Evolutionary conservation across 2,113 vertebrate genomes (phyloP), one percentile per base, ranked within the genome.

Genomic region (Nothobranchius furzeri): DNA sequence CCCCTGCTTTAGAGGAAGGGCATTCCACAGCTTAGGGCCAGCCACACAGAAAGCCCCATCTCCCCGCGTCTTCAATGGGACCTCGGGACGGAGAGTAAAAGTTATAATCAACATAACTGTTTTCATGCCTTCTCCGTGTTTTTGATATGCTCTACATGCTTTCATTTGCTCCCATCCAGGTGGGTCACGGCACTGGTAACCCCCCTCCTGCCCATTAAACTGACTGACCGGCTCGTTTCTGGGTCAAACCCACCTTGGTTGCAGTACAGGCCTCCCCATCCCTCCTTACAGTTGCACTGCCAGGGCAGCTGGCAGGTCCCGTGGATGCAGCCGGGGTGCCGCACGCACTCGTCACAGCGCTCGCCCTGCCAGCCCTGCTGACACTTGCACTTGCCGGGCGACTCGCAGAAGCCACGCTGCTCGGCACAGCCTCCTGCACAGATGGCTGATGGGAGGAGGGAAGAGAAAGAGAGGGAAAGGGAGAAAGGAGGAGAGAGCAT

Each of bases 201-300:
- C 0, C 37, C 37, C 37, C 37, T 40, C 4, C 37, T 40, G n/a
- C 20, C 20, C 2, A 11, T 51, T 46, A 60, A n/a, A 49, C 40
- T 20, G 15, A 46, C 48, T 7, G 1, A 0, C 3, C 12, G 9
- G 13, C 20, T 6, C 3, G 43, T 12, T 40, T 0, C 36, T 14
- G 13, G 35, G 17, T 5, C 7, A 6, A 0, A 73, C 85, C 46
- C 66, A 90, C 89, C 89, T 86, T 94, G 87, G 88, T 94, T 77
- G 48, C 94, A 95, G 87, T 91, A 93, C 64, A 95, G 93, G 5
- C 94, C 94, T 0, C 94, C 94, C 94, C 94, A 95, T 25, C 94
- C 94, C 53, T 95, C 94, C 60, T 85, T 90, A 80, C 94, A 95
- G 83, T 88, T 83, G 85, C 94, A 95, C 77, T 95, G 89, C 91